Conservation (phyloP, 2,797 vertebrate species). For the Bothrops alternatus region DNA sequence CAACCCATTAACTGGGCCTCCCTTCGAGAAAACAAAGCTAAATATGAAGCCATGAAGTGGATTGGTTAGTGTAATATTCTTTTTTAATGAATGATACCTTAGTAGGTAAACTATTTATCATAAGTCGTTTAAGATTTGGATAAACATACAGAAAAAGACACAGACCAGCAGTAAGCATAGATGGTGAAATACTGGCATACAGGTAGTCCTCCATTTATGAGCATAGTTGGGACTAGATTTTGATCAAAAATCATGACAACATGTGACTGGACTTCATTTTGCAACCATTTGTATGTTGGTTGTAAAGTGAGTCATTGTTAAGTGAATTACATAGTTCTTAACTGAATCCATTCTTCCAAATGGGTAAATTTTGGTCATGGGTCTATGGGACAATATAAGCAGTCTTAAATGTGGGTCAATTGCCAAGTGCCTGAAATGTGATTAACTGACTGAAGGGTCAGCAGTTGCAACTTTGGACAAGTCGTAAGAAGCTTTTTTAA, state of each 20-base stretch:
- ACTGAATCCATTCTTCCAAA: neutral
- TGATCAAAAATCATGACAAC: neutral
- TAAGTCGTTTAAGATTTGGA: neutral
- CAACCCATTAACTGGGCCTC: constrained; percentile 81
- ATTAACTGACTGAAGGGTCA: too few species aligned
- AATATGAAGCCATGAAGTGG: constrained; percentile 89
- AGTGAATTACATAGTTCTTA: neutral
- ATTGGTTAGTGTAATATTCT: constrained; percentile 76
- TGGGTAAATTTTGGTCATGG: neutral
- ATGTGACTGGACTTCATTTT: neutral
- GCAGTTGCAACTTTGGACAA: too few species aligned
- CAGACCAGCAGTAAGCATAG: neutral
- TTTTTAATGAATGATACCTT: neutral
- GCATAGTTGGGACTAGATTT: neutral
- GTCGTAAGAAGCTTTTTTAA: too few species aligned
- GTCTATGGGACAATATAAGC: neutral
- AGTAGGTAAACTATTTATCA: neutral
- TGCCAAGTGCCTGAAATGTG: neutral
- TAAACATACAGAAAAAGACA: neutral
- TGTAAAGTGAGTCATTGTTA: neutral
- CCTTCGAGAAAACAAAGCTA: constrained; percentile 81
- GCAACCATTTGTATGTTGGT: neutral
- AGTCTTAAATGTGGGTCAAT: neutral
- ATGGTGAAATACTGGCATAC: neutral
- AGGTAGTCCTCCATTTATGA: neutral